Base-by-base conservation (phyloP, 2,888 invertebrate genomes). In the Xylota segnis region DNA sequence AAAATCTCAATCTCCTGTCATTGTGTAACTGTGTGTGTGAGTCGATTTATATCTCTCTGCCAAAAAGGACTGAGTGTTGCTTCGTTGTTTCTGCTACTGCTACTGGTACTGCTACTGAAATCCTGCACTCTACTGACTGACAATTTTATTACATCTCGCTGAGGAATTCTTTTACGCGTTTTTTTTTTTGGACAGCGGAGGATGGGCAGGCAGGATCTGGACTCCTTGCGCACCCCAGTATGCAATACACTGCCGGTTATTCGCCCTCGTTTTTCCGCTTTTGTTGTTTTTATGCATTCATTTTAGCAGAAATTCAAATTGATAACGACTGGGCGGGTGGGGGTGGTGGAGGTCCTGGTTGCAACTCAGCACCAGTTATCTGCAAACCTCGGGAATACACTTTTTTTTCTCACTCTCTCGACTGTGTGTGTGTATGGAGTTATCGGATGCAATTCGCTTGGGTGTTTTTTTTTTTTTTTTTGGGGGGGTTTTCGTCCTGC, bases 251-350 rank as follows among this genome's bases (percentile, higher is more conserved):
- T 68, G 71, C 37, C 18, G 37, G 56, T 32, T 29, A 9, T 43
- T 50, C 65, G 14, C 18, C 43, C 76, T 23, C 50, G 18, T 72
- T 72, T 77, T 72, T 59, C 37, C 58, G 54, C 65, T 83, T 72
- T 78, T 83, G 43, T 72, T 72, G 61, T 72, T 71, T 77, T 58
- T 72, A 65, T 83, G 71, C 43, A 83, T 77, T 54, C 66, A 72
- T 83, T 83, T 83, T 66, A 77, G 40, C 78, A 77, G 54, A 72
- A 72, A 77, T 72, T 72, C 71, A 77, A 77, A 77, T 72, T 83
- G 83, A 68, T 77, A 77, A 54, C 18, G 34, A 71, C 52, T 58
- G 27, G 34, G 29, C 18, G 50, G n/a, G 40, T 47, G 18, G 3
- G 34, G 12, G 23, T 70, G 9, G 59, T 6, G n/a, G 14, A 43